phyloP scores from a whole-genome alignment of 2,113 vertebrate species.

The Epinephelus fuscoguttatus region DNA sequence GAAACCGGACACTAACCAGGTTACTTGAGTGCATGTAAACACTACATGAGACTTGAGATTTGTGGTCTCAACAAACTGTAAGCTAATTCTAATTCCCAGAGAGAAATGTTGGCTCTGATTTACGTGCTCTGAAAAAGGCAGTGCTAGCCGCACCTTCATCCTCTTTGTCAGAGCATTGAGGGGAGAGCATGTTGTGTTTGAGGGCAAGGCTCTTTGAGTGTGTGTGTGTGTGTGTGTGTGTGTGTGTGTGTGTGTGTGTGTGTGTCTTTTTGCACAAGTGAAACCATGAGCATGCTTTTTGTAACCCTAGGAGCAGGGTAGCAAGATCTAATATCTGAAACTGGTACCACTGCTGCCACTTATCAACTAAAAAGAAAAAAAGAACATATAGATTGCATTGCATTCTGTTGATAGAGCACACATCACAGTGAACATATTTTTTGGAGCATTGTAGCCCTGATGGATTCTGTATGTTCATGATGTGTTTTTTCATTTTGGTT shows the following conservation, averaged over 20 bases:
- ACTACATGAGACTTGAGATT: not conserved
- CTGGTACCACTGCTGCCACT: not conserved
- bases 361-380: not conserved
- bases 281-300: slow-evolving; percentile 5
- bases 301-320: not conserved
- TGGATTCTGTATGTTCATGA: not conserved
- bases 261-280: not conserved
- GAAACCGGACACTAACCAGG: not conserved
- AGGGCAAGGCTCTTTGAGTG: slow-evolving; percentile 10
- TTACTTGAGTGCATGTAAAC: not conserved
- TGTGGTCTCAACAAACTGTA: not conserved
- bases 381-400: not conserved
- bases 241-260: not conserved
- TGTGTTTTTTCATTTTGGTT: accelerated
- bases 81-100: not conserved
- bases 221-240: not conserved
- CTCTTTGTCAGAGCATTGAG: slow-evolving; percentile 3
- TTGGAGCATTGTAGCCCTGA: not conserved
- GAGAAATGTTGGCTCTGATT: not conserved
- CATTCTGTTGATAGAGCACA: not conserved
- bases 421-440: not conserved
- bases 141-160: not conserved
- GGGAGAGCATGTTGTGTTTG: slow-evolving; percentile 23
- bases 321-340: not conserved
- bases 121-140: not conserved